Percentiles rank a stretch among this genome's conserved stretches.
Evolutionary conservation across 1,140 invertebrate genomes (phyloP).

Genomic region (Belonocnema kinseyi): DNA sequence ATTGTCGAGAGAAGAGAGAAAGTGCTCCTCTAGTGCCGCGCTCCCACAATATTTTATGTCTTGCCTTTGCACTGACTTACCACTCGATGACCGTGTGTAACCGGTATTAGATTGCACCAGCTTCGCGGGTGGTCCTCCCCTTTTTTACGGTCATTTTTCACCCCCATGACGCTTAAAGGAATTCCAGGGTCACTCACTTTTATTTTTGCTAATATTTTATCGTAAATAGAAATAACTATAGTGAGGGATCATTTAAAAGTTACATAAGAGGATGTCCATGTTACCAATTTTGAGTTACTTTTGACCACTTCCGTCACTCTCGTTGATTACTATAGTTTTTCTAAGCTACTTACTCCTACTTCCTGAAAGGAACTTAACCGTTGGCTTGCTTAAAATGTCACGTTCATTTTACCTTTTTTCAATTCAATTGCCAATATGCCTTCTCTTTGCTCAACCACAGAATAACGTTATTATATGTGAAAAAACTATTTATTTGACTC

Average conservation of each 20-base stretch:
- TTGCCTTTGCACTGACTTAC: conserved; percentile 46
- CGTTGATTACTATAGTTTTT: too few species aligned
- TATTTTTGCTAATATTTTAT: neutral
- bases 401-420: too few species aligned
- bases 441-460: too few species aligned
- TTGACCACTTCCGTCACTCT: too few species aligned
- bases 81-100: conserved; percentile 52
- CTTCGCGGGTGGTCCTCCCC: conserved; percentile 24
- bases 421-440: too few species aligned
- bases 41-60: conserved; percentile 68
- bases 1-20: conserved; percentile 62
- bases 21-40: conserved; percentile 60
- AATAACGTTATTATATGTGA: too few species aligned
- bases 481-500: too few species aligned
- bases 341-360: too few species aligned
- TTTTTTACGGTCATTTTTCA: conserved; percentile 11
- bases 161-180: neutral
- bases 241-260: neutral
- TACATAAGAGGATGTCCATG: too few species aligned
- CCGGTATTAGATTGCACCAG: conserved; percentile 23
- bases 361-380: too few species aligned
- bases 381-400: too few species aligned
- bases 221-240: neutral
- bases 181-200: conserved; percentile 9
- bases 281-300: too few species aligned